phyloP scores from a whole-genome alignment of 2,797 vertebrate species.

The Gadopsis marmoratus region DNA sequence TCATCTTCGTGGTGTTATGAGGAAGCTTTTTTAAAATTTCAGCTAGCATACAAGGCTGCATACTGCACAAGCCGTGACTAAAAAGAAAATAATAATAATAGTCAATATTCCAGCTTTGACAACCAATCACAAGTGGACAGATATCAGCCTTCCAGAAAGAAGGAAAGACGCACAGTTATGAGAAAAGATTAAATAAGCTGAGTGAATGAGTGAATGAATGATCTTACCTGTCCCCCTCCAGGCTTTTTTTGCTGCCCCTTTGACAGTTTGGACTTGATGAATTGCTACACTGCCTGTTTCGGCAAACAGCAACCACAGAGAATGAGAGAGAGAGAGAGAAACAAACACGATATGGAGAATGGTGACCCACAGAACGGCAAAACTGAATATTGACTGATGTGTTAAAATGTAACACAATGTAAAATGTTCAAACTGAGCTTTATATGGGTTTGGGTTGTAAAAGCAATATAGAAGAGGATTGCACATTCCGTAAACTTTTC shows the following conservation, averaged over 20 bases:
- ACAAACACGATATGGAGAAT: slow-evolving; percentile 64
- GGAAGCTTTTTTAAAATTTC: not conserved
- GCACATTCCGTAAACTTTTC: not conserved
- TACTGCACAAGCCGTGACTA: not conserved
- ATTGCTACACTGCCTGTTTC: slow-evolving; percentile 91
- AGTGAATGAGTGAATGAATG: slow-evolving; percentile 61
- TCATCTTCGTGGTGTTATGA: not conserved
- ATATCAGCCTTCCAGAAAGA: slow-evolving; percentile 2
- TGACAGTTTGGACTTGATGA: slow-evolving; percentile 92
- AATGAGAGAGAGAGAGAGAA: slow-evolving; percentile 44
- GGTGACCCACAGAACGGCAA: slow-evolving; percentile 52
- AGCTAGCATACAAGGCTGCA: not conserved
- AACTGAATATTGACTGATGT: slow-evolving; percentile 34
- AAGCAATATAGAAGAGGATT: slow-evolving; percentile 27
- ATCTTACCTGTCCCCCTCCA: slow-evolving; percentile 95
- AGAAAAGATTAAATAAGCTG: slow-evolving; percentile 29
- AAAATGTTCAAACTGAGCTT: slow-evolving; percentile 22
- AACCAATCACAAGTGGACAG: not conserved
- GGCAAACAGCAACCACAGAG: slow-evolving; percentile 81
- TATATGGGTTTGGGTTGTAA: slow-evolving; percentile 16
- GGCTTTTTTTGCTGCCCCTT: slow-evolving; percentile 90
- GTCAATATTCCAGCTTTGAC: slow-evolving; percentile 8
- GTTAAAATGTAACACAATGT: slow-evolving; percentile 9
- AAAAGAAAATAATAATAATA: not conserved
- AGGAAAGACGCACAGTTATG: not conserved